phyloP scores from a whole-genome alignment of 2,888 invertebrate genomes.

The Sycophila texana region DNA sequence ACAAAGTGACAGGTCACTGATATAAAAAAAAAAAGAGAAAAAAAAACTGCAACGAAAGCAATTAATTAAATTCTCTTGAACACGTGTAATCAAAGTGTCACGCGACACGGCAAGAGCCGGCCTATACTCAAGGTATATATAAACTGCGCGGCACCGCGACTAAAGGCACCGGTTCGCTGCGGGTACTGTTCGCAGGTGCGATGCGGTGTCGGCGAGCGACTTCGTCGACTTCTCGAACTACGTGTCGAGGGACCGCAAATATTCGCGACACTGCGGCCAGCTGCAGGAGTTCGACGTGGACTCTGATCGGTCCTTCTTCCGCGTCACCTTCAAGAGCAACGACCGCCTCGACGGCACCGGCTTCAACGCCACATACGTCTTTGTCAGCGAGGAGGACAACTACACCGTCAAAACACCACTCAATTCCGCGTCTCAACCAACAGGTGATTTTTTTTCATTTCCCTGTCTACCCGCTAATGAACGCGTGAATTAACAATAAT shows the following conservation, averaged over 20 bases:
- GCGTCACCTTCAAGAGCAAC: constrained; percentile 95
- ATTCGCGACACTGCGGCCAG: constrained; percentile 91
- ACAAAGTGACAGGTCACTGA: too few relatives aligned
- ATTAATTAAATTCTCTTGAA: too few relatives aligned
- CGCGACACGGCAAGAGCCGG: too few relatives aligned
- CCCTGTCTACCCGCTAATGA: too few relatives aligned
- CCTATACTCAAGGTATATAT: too few relatives aligned
- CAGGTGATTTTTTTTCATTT: constrained; percentile 7
- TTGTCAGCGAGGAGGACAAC: constrained; percentile 83
- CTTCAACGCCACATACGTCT: constrained; percentile 94
- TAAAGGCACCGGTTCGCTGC: background rate
- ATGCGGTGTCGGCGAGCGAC: constrained; percentile 93
- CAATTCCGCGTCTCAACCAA: constrained; percentile 59
- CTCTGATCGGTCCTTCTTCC: constrained; percentile 94
- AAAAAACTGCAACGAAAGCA: too few relatives aligned
- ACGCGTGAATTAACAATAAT: too few relatives aligned
- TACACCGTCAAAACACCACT: constrained; percentile 76
- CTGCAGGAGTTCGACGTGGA: constrained; percentile 87
- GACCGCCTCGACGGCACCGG: constrained; percentile 95
- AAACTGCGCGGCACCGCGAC: background rate
- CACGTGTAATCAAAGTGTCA: too few relatives aligned
- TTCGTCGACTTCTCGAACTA: constrained; percentile 98
- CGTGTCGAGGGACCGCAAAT: constrained; percentile 92
- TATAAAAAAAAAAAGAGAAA: too few relatives aligned
- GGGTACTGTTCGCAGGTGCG: constrained; percentile 83